Conservation (phyloP, 2,888 invertebrate species). For the Drosophila longiperda region DNA sequence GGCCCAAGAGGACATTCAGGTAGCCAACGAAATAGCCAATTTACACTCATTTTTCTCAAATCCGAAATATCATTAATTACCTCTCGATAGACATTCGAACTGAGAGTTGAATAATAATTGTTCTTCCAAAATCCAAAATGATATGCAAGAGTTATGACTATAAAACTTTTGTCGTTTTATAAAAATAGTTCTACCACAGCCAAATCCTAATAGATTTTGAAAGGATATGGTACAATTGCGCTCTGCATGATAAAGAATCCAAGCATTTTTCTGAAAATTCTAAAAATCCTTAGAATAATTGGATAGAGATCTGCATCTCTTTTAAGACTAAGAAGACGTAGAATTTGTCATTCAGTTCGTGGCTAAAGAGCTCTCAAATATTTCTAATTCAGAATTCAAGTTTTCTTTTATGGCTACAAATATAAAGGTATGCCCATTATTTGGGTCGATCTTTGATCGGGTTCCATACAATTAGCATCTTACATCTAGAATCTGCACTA, state of each 20-base stretch:
- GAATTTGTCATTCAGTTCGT: conserved; percentile 40
- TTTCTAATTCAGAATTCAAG: conserved; percentile 47
- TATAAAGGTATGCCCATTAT: conserved; percentile 36
- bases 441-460: conserved; percentile 11
- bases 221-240: not conserved
- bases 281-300: not conserved
- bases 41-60: not conserved
- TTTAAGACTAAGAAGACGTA: not conserved
- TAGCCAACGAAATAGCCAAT: not conserved
- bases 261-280: not conserved
- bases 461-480: conserved; percentile 31
- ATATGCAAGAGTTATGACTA: too few species aligned
- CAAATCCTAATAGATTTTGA: not conserved
- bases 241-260: not conserved
- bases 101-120: not conserved
- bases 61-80: not conserved
- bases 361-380: conserved; percentile 48
- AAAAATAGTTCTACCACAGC: not conserved
- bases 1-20: not conserved
- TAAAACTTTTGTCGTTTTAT: not conserved
- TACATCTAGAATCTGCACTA: conserved; percentile 30
- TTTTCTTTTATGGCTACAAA: conserved; percentile 51
- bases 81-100: not conserved
- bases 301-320: not conserved
- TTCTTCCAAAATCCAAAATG: not conserved